A percentile compares a stretch with the other conserved stretches of the same genome.
Conservation (phyloP, 1,140 invertebrate species). For the Drosophila kikkawai region DNA sequence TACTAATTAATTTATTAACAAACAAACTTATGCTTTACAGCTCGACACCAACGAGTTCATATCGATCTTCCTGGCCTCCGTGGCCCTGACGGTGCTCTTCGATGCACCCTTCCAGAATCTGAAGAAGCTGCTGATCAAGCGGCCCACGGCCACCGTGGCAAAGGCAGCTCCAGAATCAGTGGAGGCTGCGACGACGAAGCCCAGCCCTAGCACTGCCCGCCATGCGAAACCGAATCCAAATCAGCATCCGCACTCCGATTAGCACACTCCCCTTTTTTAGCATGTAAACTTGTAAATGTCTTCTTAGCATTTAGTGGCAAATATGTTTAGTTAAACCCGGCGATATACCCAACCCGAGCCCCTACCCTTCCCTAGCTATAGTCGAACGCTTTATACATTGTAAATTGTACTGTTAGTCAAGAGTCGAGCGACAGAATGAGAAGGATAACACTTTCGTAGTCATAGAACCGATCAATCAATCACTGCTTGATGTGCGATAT, state of each 20-base stretch:
- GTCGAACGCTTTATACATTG: constrained; percentile 78
- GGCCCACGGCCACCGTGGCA: constrained; percentile 24
- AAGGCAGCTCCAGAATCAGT: neutral
- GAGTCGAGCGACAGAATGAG: constrained; percentile 35
- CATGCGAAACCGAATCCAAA: constrained; percentile 10
- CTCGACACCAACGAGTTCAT: constrained; percentile 87
- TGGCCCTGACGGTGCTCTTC: constrained; percentile 88
- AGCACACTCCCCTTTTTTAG: constrained; percentile 18
- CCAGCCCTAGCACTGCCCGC: constrained; percentile 38
- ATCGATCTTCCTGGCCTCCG: constrained; percentile 87
- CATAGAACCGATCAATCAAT: constrained; percentile 57
- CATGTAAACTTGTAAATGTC: constrained; percentile 49
- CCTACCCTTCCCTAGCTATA: constrained; percentile 52
- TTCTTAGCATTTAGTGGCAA: constrained; percentile 78
- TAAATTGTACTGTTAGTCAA: constrained; percentile 78
- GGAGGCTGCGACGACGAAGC: constrained; percentile 21
- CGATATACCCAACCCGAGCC: neutral
- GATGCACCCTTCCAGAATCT: constrained; percentile 90
- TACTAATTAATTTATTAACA: neutral
- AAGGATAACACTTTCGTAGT: constrained; percentile 31
- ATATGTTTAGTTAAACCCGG: constrained; percentile 58
- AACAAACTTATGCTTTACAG: constrained; percentile 63
- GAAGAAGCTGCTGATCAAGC: constrained; percentile 86
- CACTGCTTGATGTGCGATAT: constrained; percentile 71
- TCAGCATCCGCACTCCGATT: constrained; percentile 65